A percentile compares a stretch with the other conserved stretches of the same genome.
Evolutionary conservation across 2,113 vertebrate species (phyloP).

Genomic region (Mustela nigripes): DNA sequence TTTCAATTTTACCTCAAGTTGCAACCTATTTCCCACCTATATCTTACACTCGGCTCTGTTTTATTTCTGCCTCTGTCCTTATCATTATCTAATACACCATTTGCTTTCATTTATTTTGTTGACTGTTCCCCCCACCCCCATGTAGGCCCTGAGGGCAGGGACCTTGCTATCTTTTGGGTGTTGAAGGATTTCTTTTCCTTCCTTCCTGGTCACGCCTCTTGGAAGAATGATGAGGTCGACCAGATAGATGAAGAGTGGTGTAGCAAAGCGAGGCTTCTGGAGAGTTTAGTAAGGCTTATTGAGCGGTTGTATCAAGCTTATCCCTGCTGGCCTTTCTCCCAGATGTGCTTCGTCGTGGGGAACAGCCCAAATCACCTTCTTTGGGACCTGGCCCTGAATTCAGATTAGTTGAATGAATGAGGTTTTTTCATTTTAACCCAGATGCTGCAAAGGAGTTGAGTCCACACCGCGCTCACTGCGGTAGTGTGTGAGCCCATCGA

Average conservation of each 20-base stretch:
- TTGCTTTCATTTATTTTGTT: neutral
- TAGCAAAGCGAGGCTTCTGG: neutral
- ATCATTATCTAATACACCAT: neutral
- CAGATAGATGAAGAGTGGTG: neutral
- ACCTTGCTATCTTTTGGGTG: neutral
- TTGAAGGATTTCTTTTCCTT: neutral
- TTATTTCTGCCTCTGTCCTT: neutral
- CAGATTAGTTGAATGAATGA: neutral
- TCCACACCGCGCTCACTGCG: accelerated
- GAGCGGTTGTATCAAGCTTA: neutral
- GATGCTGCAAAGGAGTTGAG: neutral
- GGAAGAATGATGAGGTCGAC: neutral
- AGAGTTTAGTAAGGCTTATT: neutral
- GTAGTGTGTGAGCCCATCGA: neutral
- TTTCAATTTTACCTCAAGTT: neutral
- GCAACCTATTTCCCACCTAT: no score
- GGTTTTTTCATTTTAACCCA: neutral
- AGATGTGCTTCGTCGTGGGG: no score
- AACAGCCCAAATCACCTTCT: neutral
- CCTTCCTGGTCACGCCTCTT: neutral
- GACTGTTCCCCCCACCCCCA: neutral
- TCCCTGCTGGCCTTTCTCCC: no score
- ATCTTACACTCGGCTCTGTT: no score
- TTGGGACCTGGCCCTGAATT: neutral
- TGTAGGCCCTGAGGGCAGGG: neutral